Conservation (phyloP, 1,140 invertebrate genomes). For the Agrypnia vestita region DNA sequence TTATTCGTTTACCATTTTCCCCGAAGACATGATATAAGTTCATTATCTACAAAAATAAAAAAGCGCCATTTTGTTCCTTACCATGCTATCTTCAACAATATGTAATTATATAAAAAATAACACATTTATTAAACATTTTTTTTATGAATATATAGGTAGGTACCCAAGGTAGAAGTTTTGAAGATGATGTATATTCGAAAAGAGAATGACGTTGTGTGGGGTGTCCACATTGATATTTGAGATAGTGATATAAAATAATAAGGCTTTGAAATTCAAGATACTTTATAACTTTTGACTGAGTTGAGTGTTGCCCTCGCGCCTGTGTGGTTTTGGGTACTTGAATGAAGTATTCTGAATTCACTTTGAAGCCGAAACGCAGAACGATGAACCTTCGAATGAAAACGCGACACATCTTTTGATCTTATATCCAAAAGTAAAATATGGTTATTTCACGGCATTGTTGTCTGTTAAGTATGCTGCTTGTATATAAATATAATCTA, state of each 20-base stretch:
- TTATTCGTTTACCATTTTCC: too few species aligned
- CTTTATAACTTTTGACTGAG: conserved; percentile 18
- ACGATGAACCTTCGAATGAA: background rate
- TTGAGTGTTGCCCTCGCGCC: background rate
- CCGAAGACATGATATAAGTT: too few species aligned
- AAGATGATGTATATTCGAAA: too few species aligned
- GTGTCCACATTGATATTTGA: conserved; percentile 24
- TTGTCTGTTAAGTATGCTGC: too few species aligned
- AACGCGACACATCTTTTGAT: background rate
- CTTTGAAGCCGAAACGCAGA: conserved; percentile 1
- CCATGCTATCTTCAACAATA: too few species aligned
- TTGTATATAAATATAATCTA: too few species aligned
- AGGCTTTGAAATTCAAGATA: conserved; percentile 38
- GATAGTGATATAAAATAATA: conserved; percentile 21
- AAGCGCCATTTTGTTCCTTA: too few species aligned
- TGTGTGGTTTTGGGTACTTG: conserved; percentile 5
- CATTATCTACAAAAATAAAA: too few species aligned
- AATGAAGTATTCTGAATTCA: background rate
- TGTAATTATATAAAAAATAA: too few species aligned
- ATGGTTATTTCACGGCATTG: background rate
- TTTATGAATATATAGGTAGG: too few species aligned
- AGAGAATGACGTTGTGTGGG: background rate
- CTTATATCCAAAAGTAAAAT: background rate
- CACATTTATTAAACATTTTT: too few species aligned
- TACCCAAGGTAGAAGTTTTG: too few species aligned